phyloP scores from a whole-genome alignment of 2,888 invertebrate genomes.

The Emmelina monodactyla region DNA sequence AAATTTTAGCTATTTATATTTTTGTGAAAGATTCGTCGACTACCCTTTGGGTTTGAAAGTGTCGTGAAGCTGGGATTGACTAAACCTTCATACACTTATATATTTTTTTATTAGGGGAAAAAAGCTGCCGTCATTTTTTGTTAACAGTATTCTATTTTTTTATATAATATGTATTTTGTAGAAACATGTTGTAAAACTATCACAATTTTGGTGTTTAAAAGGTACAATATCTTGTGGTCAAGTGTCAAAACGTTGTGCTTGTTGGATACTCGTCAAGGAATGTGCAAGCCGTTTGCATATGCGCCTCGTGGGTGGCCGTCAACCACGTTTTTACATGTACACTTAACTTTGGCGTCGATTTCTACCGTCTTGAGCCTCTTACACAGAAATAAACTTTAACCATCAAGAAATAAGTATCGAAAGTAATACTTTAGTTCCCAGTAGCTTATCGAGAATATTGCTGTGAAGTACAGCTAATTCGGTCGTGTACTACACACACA shows the following conservation, averaged over 20 bases:
- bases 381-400: background rate
- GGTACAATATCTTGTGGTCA: too few species aligned
- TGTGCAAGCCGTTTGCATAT: constrained; percentile 15
- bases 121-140: too few species aligned
- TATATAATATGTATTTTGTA: too few species aligned
- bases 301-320: constrained; percentile 50
- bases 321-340: constrained; percentile 48
- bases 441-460: constrained; percentile 41
- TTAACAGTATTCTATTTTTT: too few species aligned
- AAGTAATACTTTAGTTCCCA: constrained; percentile 22
- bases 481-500: constrained; percentile 42
- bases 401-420: constrained; percentile 22
- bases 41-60: too few species aligned
- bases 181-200: too few species aligned
- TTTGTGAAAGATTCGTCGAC: too few species aligned
- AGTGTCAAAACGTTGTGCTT: background rate
- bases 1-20: too few species aligned
- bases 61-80: too few species aligned
- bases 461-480: constrained; percentile 46
- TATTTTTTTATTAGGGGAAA: background rate
- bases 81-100: background rate
- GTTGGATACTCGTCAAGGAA: background rate
- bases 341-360: constrained; percentile 43
- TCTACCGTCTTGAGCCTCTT: constrained; percentile 26
- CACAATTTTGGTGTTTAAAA: too few species aligned